A percentile compares a stretch with the other conserved stretches of the same genome.
Conservation (phyloP, 30 jellyfish, hydroid and myxozoan genomes). For the Aurelia aurita region DNA sequence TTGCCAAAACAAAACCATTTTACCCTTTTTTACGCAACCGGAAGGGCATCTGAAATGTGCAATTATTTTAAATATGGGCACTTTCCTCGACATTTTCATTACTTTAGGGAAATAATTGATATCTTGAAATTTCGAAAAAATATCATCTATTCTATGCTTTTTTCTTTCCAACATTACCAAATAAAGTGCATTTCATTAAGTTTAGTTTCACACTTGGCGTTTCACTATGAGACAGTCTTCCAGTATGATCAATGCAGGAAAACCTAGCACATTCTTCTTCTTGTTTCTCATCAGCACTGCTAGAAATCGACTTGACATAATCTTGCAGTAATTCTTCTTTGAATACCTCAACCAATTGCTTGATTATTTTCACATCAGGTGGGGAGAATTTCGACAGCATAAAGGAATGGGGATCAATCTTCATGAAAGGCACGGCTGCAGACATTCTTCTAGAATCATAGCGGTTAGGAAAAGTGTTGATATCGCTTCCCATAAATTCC, state of each 20-base stretch:
- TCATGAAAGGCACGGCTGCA: conserved; percentile 16
- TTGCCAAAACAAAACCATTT: no score
- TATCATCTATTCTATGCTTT: not conserved
- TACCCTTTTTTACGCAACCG: no score
- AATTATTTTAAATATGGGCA: no score
- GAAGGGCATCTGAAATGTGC: no score
- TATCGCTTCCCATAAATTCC: conserved; percentile 29
- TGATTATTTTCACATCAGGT: conserved; percentile 53
- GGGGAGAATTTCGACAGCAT: conserved; percentile 33
- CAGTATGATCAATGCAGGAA: conserved; percentile 40
- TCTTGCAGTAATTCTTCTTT: conserved; percentile 24
- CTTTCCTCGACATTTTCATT: no score
- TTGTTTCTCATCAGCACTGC: conserved; percentile 17
- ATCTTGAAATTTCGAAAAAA: no score
- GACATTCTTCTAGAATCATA: not conserved
- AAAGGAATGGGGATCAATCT: conserved; percentile 39
- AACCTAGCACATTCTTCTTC: conserved; percentile 35
- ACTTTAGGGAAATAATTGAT: no score
- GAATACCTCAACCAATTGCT: conserved; percentile 34
- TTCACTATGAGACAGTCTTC: conserved; percentile 43
- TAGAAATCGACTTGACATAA: conserved; percentile 40
- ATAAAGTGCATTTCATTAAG: conserved; percentile 40
- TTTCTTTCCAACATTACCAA: conserved; percentile 35
- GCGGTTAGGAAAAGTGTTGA: not conserved
- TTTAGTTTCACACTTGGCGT: conserved; percentile 60